Conservation (phyloP, 2,113 vertebrate genomes). For the Okapia johnstoni region DNA sequence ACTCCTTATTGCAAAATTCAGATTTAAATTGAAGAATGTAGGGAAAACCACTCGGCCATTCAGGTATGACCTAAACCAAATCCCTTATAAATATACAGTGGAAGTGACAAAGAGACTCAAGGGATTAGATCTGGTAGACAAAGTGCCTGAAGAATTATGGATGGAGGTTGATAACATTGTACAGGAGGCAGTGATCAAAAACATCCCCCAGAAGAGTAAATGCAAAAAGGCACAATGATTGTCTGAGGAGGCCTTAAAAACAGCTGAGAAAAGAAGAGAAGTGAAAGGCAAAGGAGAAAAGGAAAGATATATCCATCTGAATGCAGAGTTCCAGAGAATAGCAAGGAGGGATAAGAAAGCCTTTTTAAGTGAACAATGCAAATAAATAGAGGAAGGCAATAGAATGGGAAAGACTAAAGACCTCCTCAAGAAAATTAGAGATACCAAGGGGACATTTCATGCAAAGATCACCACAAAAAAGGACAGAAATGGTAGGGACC, state of each 20-base stretch:
- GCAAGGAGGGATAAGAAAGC: neutral
- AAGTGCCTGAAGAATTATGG: neutral
- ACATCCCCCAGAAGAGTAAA: neutral
- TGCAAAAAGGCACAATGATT: neutral
- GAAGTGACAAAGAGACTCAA: neutral
- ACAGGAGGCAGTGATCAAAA: neutral
- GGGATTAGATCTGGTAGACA: neutral
- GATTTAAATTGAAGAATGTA: neutral
- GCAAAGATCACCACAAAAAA: neutral
- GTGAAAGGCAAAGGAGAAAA: neutral
- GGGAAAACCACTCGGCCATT: neutral
- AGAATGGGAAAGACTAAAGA: neutral
- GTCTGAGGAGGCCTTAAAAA: neutral
- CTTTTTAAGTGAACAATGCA: neutral
- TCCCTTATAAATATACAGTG: neutral
- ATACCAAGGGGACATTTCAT: neutral
- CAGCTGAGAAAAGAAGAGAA: neutral
- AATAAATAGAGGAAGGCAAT: neutral
- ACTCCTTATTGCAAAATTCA: neutral
- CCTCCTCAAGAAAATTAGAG: neutral
- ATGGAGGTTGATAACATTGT: fast-evolving
- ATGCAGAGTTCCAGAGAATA: neutral
- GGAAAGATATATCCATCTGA: neutral
- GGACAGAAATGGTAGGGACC: neutral
- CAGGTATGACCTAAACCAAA: neutral